Base-by-base conservation (phyloP, 2,113 vertebrate species). In the Seriola quinqueradiata region DNA sequence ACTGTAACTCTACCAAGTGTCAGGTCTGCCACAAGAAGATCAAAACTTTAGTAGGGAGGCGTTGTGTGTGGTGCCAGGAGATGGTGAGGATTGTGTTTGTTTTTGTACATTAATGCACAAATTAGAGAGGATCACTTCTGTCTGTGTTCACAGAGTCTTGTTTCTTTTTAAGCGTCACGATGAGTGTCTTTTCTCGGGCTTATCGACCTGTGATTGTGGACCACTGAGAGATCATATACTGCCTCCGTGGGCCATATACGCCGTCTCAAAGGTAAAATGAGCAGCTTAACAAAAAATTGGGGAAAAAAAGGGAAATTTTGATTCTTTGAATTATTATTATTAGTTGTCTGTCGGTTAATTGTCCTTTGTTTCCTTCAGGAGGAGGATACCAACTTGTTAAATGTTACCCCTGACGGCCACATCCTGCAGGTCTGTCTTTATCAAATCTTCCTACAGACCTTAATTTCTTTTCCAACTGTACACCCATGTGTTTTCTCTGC, bases 21-120 rank as follows among this genome's bases (percentile, higher is more conserved):
- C 95, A 96, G 70, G 87, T 91, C 64, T 98, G 97, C 91, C 96
- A 97, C 87, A 97, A 96, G 91, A 98, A 96, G 87, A 97, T 98
- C 80, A 96, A 96, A 82, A 96, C 91, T 48, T 91, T 97, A 16
- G 95, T 94, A 0, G 97, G 97, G 70, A 94, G 95, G 72, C 95
- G 94, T 55, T 99, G 97, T 55, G 96, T 96, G 28, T 97, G 97
- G 97, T 99, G 97, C 90, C 96, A 96, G 85, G 93, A 96, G 80
- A 95, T 96, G 95, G 97, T 98, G 86, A 93, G 74, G 80, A 61
- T 4, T 28, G 28, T 57, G 16, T 44, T 2, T 44, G 25, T 60
- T 1, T 79, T 44, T 48, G 13, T 61, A 44, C 19, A 28, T 70
- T 5, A 46, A 38, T 44, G 28, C 8, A 38, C 48, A 1, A 40